Evolutionary conservation across 2,113 vertebrate species (phyloP), one percentile per base, ranked within the genome.

Genomic region (Phrynosoma blainvillii): DNA sequence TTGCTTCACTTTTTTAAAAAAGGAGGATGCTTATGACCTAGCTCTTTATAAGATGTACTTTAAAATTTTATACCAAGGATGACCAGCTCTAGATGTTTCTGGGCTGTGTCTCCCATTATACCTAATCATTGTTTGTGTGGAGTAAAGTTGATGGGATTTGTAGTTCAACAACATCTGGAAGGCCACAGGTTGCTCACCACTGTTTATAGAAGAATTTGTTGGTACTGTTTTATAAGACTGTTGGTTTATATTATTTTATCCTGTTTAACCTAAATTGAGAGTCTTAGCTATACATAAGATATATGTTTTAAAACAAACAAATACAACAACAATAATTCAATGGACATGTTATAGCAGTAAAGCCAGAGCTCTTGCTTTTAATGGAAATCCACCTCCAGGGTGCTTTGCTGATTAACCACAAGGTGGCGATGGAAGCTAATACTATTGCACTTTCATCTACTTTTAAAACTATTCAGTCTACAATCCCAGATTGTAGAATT

Each of bases 361-460:
- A 71, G 27, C 8, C 25, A 74, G 21, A 74, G 86, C 56, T 23
- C 21, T 10, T 54, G 16, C 62, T 56, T 5, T 56, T 79, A 56
- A 66, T 21, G 23, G 25, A 27, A 42, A 59, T 13, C 4, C 40
- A 52, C 12, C 74, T 83, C 27, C 59, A 52, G 14, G 21, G 6
- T 36, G 20, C 42, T 70, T 84, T n/a, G 68, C 47, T 59, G 5
- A 77, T 36, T 23, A 68, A 20, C 87, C 87, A 83, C 87, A 56
- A 88, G 87, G 47, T 36, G 87, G 73, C 30, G n/a, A 59, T 84
- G 73, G 11, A 25, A 68, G 70, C 74, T 78, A 84, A 78, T 9
- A 40, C 1, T 78, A 11, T 27, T 40, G 30, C 23, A 70, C 14
- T 70, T 83, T 32, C 27, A 10, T 73, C 12, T 71, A 6, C 16